phyloP scores from a whole-genome alignment of 2,888 invertebrate species.

The Tenodera sinensis region DNA sequence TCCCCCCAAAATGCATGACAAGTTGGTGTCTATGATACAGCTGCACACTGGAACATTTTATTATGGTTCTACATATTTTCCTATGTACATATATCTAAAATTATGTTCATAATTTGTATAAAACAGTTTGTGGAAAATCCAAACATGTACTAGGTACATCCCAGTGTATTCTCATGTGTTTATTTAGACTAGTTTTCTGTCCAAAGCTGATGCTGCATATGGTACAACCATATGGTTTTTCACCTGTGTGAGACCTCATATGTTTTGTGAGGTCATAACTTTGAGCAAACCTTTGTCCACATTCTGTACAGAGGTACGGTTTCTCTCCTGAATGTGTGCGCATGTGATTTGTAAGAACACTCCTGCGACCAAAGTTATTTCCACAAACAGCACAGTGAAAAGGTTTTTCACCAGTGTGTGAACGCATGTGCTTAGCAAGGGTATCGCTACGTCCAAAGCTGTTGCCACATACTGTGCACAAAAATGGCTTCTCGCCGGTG shows the following conservation, averaged over 20 bases:
- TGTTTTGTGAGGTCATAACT: slow-evolving; percentile 37
- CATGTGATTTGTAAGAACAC: slow-evolving; percentile 43
- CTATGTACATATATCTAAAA: no score
- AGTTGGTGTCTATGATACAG: no score
- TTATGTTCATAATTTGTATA: background rate
- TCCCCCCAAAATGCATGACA: no score
- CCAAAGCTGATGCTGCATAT: background rate
- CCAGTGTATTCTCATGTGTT: slow-evolving; percentile 2
- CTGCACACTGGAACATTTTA: no score
- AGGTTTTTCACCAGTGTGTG: slow-evolving; percentile 18
- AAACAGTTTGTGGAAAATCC: background rate
- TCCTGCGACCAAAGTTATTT: slow-evolving; percentile 40
- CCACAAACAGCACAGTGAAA: slow-evolving; percentile 35
- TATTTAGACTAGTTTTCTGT: background rate
- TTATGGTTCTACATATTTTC: no score
- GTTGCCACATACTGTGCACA: slow-evolving; percentile 9
- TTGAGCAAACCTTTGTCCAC: slow-evolving; percentile 44
- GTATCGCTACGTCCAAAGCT: slow-evolving; percentile 3
- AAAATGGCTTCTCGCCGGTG: slow-evolving; percentile 17
- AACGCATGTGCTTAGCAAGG: background rate
- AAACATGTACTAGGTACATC: background rate
- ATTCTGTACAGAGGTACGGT: slow-evolving; percentile 42
- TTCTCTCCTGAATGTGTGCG: slow-evolving; percentile 45
- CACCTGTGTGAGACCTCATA: slow-evolving; percentile 36
- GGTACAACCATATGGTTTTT: slow-evolving; percentile 6